Evolutionary conservation across 2,888 invertebrate species (phyloP), one percentile per base, ranked within the genome.

Genomic region (Perizoma affinitatum): DNA sequence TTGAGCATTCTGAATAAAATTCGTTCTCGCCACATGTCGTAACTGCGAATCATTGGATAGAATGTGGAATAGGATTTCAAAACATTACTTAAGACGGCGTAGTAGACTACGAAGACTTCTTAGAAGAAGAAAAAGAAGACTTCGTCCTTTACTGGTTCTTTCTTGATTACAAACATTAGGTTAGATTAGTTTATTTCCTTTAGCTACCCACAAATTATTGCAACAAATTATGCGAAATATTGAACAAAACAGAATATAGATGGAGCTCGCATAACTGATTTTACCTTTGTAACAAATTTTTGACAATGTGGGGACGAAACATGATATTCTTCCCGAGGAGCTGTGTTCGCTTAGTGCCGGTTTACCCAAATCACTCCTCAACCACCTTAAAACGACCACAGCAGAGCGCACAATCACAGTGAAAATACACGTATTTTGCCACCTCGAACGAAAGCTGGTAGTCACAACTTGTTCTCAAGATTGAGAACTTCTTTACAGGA

Each of bases 11-110:
- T n/a, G 43, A 41, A 6, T 62, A 4, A 22, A 50, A 35, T 65
- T 68, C 66, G 44, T 64, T 55, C 7, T 47, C 36, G 36, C 54
- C 58, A 41, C 68, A 63, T 43, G 5, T 58, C 40, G 22, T 35
- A 38, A 34, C 56, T 60, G 47, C n/a, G 10, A 34, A 41, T 52
- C 6, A 45, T 22, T 45, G 38, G 38, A 1, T 38, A 6, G 38
- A 4, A 22, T n/a, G 22, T 22, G 22, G 22, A 22, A 22, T 22
- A 22, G 22, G 22, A 22, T 22, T 22, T 2, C 22, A 22, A 22
- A 22, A 22, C 22, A 22, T 22, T 22, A 22, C 22, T 22, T 22
- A 2, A 2, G 22, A 22, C 22, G 3, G 1, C 3, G 22, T 22
- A 22, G 22, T 22, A 22, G 22, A 22, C 22, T 22, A 22, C 22